These are phyloP conservation scores for Leptarthrus brevirostris DNA, from an alignment of 2,888 invertebrate genomes.

Conservation along the genomic window DNA sequence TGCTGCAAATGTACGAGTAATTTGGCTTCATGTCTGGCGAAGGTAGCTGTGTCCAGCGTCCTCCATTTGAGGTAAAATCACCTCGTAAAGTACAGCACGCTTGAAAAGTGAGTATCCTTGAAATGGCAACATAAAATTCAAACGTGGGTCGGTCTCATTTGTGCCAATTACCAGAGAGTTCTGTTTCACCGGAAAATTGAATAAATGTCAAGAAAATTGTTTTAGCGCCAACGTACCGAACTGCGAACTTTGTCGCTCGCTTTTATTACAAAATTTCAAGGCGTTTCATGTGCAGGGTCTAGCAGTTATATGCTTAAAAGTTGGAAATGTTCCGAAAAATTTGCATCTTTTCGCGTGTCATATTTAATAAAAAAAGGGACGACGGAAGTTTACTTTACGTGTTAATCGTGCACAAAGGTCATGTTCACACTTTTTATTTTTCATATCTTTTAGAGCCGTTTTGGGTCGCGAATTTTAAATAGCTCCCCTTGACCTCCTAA, in stretches of 20 bases:
- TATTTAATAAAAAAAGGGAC: slow-evolving; percentile 6
- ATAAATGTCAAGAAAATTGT: slow-evolving; percentile 2
- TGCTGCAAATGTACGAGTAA: not conserved
- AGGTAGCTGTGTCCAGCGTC: no score
- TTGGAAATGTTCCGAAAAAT: slow-evolving; percentile 22
- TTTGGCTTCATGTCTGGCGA: not conserved
- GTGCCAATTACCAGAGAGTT: not conserved
- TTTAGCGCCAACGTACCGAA: not conserved
- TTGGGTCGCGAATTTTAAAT: not conserved
- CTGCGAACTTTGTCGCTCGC: not conserved
- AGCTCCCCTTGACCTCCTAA: no score
- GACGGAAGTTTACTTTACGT: slow-evolving; percentile 14
- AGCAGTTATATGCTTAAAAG: slow-evolving; percentile 11
- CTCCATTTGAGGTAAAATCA: no score
- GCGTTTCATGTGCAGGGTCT: not conserved
- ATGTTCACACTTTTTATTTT: not conserved
- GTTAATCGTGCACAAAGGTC: slow-evolving; percentile 4
- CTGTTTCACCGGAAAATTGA: slow-evolving; percentile 9
- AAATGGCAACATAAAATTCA: slow-evolving; percentile 11
- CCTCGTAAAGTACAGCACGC: not conserved
- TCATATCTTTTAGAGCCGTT: not conserved
- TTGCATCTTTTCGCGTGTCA: slow-evolving; percentile 31
- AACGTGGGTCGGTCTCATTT: not conserved
- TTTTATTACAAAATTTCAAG: not conserved
- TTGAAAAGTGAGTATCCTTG: not conserved